These are phyloP conservation scores for Oegoconia quadripuncta DNA, from an alignment of 2,888 invertebrate genomes.

Conservation along the genomic window DNA sequence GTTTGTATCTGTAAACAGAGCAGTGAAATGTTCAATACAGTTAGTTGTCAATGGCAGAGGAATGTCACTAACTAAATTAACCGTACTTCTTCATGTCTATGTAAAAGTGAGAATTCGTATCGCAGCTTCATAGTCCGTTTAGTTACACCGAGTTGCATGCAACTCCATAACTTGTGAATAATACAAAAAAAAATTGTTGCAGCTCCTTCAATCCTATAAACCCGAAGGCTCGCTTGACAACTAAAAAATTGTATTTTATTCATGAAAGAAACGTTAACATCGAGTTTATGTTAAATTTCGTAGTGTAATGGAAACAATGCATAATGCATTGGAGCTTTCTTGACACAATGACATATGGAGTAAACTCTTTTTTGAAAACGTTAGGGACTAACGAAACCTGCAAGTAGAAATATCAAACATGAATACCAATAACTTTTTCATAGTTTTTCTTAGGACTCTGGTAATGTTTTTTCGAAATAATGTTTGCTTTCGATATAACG, in stretches of 20 bases:
- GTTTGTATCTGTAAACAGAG: conserved; percentile 63
- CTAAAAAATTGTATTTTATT: conserved; percentile 72
- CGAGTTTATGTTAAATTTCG: conserved; percentile 74
- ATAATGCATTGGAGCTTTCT: conserved; percentile 63
- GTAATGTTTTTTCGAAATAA: conserved; percentile 51
- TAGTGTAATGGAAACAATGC: conserved; percentile 78
- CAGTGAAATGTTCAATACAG: conserved; percentile 61
- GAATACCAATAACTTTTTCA: conserved; percentile 51
- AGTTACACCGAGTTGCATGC: not conserved
- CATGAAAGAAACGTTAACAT: conserved; percentile 73
- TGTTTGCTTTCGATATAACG: conserved; percentile 32
- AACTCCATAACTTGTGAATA: not conserved
- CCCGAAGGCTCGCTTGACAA: conserved; percentile 34
- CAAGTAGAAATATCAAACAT: conserved; percentile 58
- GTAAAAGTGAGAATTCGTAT: conserved; percentile 1
- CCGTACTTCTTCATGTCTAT: conserved; percentile 23
- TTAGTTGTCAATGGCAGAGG: conserved; percentile 57
- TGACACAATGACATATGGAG: conserved; percentile 75
- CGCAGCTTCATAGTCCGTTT: not conserved
- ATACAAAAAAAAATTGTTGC: conserved; percentile 46
- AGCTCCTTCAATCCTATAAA: conserved; percentile 31
- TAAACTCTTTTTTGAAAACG: conserved; percentile 63
- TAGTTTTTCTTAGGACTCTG: conserved; percentile 49
- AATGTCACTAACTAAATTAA: conserved; percentile 42
- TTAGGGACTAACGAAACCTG: conserved; percentile 52